Evolutionary conservation across 2,888 invertebrate genomes (phyloP).

Genomic region (Drosophila percnosoma): DNA sequence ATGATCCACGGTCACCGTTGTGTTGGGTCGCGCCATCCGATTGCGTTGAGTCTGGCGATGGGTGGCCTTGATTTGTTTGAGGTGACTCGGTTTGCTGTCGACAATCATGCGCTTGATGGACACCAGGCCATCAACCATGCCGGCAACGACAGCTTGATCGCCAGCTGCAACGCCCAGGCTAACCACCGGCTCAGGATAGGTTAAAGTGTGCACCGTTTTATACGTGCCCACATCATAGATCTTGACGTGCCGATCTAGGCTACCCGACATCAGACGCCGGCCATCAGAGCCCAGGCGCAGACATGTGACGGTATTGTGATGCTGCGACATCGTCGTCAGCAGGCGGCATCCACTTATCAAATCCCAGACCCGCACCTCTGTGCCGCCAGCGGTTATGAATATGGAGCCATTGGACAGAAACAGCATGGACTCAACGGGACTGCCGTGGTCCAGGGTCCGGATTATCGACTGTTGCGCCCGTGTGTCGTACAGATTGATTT

Average conservation of each 20-base stretch:
- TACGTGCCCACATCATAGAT: constrained; percentile 95
- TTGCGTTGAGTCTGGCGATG: neutral
- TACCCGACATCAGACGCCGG: constrained; percentile 93
- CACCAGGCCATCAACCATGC: constrained; percentile 96
- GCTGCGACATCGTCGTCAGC: constrained; percentile 93
- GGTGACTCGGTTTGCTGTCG: constrained; percentile 81
- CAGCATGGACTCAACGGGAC: constrained; percentile 94
- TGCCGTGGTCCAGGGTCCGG: constrained; percentile 92
- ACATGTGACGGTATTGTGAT: constrained; percentile 98
- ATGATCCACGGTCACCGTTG: constrained; percentile 85
- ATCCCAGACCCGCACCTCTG: constrained; percentile 97
- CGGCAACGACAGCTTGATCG: constrained; percentile 94
- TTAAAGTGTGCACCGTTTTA: constrained; percentile 94
- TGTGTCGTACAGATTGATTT: constrained; percentile 94
- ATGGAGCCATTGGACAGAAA: constrained; percentile 96
- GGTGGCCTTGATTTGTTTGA: constrained; percentile 68
- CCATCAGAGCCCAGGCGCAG: constrained; percentile 92
- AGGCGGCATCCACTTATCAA: constrained; percentile 91
- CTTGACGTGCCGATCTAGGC: constrained; percentile 96
- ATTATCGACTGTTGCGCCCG: constrained; percentile 87
- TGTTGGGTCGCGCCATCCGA: neutral
- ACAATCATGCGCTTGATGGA: constrained; percentile 93
- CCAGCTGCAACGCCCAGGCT: constrained; percentile 91
- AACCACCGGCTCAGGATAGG: constrained; percentile 95
- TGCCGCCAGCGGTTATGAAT: constrained; percentile 96